A percentile compares a stretch with the other conserved stretches of the same genome.
phyloP scores from a whole-genome alignment of 2,113 vertebrate genomes.

The Oncorhynchus clarkii region DNA sequence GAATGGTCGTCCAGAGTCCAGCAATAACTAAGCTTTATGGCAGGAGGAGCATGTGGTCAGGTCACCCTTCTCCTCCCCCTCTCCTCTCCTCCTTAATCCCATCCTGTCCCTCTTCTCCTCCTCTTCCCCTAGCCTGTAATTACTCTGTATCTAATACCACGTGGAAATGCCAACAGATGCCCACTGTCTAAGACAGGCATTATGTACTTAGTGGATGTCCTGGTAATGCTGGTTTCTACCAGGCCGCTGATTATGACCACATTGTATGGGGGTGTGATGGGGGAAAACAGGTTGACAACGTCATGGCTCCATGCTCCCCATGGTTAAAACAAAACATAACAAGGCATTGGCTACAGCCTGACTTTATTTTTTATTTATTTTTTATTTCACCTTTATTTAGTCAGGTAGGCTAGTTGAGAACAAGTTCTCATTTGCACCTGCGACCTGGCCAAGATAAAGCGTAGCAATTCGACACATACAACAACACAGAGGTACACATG shows the following conservation, averaged over 20 bases:
- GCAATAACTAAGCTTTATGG: slow-evolving; percentile 58
- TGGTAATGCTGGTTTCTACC: slow-evolving; percentile 64
- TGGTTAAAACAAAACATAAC: slow-evolving; percentile 44
- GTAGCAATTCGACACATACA: too few relatives aligned
- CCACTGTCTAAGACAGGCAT: slow-evolving; percentile 77
- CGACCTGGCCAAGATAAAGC: too few relatives aligned
- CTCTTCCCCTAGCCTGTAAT: slow-evolving; percentile 57
- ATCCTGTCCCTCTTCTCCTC: slow-evolving; percentile 62
- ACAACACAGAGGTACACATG: too few relatives aligned
- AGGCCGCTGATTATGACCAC: slow-evolving; percentile 51
- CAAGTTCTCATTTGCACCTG: too few relatives aligned
- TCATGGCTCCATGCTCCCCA: slow-evolving; percentile 2
- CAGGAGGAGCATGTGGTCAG: slow-evolving; percentile 75
- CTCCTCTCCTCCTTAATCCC: slow-evolving; percentile 72
- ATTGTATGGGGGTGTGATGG: slow-evolving; percentile 17
- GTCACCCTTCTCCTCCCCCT: slow-evolving; percentile 70
- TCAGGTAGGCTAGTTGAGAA: too few relatives aligned
- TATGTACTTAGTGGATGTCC: slow-evolving; percentile 79
- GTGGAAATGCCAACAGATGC: slow-evolving; percentile 82
- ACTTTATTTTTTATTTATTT: background rate
- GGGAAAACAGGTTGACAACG: slow-evolving; percentile 46
- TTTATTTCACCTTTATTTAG: too few relatives aligned
- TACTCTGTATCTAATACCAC: slow-evolving; percentile 61
- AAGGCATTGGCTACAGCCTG: slow-evolving; percentile 23
- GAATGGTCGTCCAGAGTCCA: slow-evolving; percentile 39